phyloP scores from a whole-genome alignment of 1,140 invertebrate species.

The Babylonia areolata region DNA sequence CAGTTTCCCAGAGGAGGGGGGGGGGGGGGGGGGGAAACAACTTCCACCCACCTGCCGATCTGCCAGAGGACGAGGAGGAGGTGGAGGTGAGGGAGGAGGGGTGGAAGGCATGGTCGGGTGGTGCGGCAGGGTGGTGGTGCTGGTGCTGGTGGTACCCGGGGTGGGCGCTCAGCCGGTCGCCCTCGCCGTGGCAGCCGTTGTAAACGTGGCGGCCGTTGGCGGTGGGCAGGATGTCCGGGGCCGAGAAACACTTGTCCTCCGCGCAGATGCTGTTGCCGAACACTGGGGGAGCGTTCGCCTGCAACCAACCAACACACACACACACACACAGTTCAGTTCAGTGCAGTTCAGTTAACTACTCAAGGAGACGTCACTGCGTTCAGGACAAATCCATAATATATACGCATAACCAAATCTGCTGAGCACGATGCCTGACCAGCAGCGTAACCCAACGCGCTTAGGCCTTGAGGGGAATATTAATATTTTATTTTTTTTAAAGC shows the following conservation, averaged over 20 bases:
- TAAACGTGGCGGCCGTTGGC: conserved; percentile 22
- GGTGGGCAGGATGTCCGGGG: conserved; percentile 14
- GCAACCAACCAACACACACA: neutral
- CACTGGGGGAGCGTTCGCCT: conserved; percentile 26
- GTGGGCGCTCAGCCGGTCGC: neutral
- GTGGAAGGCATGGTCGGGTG: conserved; percentile 15
- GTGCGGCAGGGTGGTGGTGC: neutral
- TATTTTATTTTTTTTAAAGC: too few species aligned
- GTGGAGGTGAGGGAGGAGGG: neutral
- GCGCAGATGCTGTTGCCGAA: conserved; percentile 12
- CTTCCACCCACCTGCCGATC: neutral
- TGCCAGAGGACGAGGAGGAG: too few species aligned
- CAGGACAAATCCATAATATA: too few species aligned
- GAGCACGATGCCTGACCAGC: too few species aligned
- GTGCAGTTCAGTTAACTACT: too few species aligned
- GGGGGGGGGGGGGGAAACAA: too few species aligned
- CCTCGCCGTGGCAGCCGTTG: conserved; percentile 25
- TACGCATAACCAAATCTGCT: too few species aligned
- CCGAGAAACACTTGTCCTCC: conserved; percentile 32
- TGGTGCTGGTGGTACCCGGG: neutral
- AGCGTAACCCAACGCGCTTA: too few species aligned
- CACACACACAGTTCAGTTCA: too few species aligned
- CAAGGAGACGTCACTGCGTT: too few species aligned
- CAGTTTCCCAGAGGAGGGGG: too few species aligned
- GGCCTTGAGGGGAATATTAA: too few species aligned